Evolutionary conservation across 2,888 invertebrate species (phyloP), one percentile per base, ranked within the genome.

Genomic region (Drosophila pegasa): DNA sequence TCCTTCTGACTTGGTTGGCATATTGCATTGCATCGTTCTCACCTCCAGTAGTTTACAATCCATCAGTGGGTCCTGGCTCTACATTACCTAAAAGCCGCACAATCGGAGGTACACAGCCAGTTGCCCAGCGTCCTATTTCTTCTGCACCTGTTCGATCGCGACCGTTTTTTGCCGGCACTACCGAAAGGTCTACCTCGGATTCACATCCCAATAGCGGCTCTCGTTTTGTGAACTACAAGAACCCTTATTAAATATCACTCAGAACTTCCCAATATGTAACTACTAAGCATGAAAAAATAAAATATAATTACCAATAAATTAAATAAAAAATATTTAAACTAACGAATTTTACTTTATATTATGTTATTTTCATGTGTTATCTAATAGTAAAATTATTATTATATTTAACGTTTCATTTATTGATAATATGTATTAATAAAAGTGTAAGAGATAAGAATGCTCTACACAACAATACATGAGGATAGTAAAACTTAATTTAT

Each of bases 81-180:
- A 9, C 9, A 25, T 43, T 9, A 25, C n/a, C n/a, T 5, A 5
- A 2, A 5, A 43, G 9, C 43, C 0, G 2, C 3, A 5, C 25
- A 3, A 25, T 25, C 25, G 7, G 8, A 29, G 29, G 29, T 8
- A 29, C 1, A 29, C 29, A 7, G 5, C 6, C 2, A 29, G 8
- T 5, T 29, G 29, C 7, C 1, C 29, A 29, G 29, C 10, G 16
- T 6, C 43, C 27, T 4, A 5, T 43, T 25, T 8, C 0, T n/a
- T 3, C 22, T n/a, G 9, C 27, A 18, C 27, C 45, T 18, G 29
- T 45, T 12, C 27, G 10, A 18, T 27, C 16, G 18, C 45, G 45
- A 18, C 45, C 45, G 1, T 27, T 18, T 27, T 45, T 45, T 29
- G 45, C 45, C 18, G 45, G 27, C 16, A 45, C 45, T 27, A 27